phyloP scores from a whole-genome alignment of 2,888 invertebrate species.

The Drosophila nigricruria region DNA sequence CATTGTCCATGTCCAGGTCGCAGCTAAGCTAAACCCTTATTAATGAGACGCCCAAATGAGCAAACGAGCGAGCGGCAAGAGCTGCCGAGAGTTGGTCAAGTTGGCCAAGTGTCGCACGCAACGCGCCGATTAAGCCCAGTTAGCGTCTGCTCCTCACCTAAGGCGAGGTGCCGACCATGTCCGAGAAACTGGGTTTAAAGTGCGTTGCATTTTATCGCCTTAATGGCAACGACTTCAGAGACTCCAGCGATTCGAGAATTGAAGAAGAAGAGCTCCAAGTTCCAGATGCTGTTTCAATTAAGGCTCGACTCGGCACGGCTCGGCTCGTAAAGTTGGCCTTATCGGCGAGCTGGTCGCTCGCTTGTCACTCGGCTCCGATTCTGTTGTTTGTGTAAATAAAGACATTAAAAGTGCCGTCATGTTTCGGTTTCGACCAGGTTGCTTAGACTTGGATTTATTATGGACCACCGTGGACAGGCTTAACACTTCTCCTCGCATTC shows the following conservation, averaged over 20 bases:
- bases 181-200: constrained; percentile 55
- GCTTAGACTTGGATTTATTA: constrained; percentile 66
- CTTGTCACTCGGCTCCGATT: constrained; percentile 74
- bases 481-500: constrained; percentile 58
- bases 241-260: background rate
- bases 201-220: constrained; percentile 81
- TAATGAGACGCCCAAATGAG: constrained; percentile 67
- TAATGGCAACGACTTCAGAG: constrained; percentile 62
- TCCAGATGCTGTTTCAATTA: constrained; percentile 66
- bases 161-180: constrained; percentile 59
- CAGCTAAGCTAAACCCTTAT: constrained; percentile 71
- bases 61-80: background rate
- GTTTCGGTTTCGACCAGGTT: constrained; percentile 51
- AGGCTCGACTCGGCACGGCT: constrained; percentile 37
- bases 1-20: constrained; percentile 43
- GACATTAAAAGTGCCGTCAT: constrained; percentile 79
- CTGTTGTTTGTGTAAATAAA: constrained; percentile 76
- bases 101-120: constrained; percentile 76
- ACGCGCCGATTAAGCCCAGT: constrained; percentile 78
- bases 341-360: constrained; percentile 56
- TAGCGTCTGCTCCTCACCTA: constrained; percentile 56
- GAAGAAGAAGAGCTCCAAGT: background rate
- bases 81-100: constrained; percentile 24
- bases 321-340: constrained; percentile 55
- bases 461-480: constrained; percentile 73